phyloP scores from a whole-genome alignment of 1,140 invertebrate genomes.

The Galleria mellonella region DNA sequence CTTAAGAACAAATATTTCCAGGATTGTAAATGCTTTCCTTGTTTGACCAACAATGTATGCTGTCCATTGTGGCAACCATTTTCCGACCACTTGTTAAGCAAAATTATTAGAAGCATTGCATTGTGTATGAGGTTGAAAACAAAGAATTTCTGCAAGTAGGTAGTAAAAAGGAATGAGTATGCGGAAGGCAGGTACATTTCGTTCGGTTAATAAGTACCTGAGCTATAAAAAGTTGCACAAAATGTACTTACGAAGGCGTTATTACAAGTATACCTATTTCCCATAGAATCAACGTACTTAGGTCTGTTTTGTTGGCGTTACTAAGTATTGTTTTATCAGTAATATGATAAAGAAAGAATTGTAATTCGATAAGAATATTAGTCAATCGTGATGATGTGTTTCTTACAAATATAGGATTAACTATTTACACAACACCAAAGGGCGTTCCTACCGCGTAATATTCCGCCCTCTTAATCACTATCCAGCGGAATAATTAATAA shows the following conservation, averaged over 20 bases:
- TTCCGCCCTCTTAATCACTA: slow-evolving; percentile 57
- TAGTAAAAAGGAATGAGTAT: slow-evolving; percentile 44
- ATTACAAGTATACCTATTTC: too few relatives aligned
- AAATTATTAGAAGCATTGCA: slow-evolving; percentile 55
- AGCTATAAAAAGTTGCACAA: too few relatives aligned
- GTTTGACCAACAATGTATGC: slow-evolving; percentile 11
- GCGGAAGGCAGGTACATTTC: slow-evolving; percentile 24
- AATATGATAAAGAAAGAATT: too few relatives aligned
- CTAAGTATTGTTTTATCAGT: too few relatives aligned
- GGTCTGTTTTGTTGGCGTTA: too few relatives aligned
- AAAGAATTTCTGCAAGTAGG: slow-evolving; percentile 45
- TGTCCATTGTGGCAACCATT: slow-evolving; percentile 26
- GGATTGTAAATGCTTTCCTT: too few relatives aligned
- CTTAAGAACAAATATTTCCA: too few relatives aligned
- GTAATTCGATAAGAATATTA: too few relatives aligned
- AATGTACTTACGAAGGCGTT: too few relatives aligned
- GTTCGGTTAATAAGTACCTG: background rate
- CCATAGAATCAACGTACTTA: too few relatives aligned
- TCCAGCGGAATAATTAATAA: slow-evolving; percentile 56
- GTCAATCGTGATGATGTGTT: too few relatives aligned
- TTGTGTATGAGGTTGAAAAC: slow-evolving; percentile 42
- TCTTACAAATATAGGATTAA: slow-evolving; percentile 7
- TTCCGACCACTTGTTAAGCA: slow-evolving; percentile 32
- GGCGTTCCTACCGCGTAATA: slow-evolving; percentile 45
- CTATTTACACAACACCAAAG: slow-evolving; percentile 29